Evolutionary conservation across 2,797 vertebrate species (phyloP).

Genomic region (Syngnathus rostellatus): DNA sequence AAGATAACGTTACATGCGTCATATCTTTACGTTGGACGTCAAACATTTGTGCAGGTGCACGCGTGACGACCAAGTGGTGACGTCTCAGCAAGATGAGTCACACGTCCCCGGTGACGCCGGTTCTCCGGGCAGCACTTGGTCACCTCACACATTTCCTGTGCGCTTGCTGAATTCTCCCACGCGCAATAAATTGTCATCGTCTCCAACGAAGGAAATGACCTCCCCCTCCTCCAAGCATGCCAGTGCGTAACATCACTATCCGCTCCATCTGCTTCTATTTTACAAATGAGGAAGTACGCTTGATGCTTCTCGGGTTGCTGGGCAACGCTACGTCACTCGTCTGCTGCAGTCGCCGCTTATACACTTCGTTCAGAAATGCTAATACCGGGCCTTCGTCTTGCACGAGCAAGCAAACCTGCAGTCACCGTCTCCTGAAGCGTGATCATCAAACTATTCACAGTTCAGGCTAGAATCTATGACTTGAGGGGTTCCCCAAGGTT

Average conservation of each 20-base stretch:
- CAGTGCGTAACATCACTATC: constrained; percentile 16
- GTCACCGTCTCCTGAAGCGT: too few relatives aligned
- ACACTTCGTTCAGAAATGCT: not conserved
- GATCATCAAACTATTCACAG: not conserved
- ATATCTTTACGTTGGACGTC: too few relatives aligned
- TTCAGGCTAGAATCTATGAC: not conserved
- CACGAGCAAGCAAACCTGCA: too few relatives aligned
- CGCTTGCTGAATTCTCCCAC: too few relatives aligned
- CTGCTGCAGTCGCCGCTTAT: not conserved
- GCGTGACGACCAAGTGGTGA: constrained; percentile 57
- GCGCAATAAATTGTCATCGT: too few relatives aligned
- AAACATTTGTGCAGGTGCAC: too few relatives aligned
- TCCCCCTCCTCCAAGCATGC: constrained; percentile 1
- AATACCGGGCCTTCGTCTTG: too few relatives aligned
- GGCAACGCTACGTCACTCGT: constrained; percentile 20
- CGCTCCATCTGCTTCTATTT: constrained; percentile 40
- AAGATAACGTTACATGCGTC: too few relatives aligned
- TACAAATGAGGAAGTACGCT: constrained; percentile 30
- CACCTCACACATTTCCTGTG: constrained; percentile 28
- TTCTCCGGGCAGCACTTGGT: constrained; percentile 12
- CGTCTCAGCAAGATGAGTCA: constrained; percentile 64
- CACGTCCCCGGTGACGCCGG: constrained; percentile 16
- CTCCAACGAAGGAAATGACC: too few relatives aligned
- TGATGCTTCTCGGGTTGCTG: constrained; percentile 17
- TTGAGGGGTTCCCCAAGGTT: too few relatives aligned